Percentiles rank a stretch among this genome's conserved stretches.
These are phyloP conservation scores for Enoplosus armatus DNA, from an alignment of 2,797 vertebrate genomes.

Conservation along the genomic window DNA sequence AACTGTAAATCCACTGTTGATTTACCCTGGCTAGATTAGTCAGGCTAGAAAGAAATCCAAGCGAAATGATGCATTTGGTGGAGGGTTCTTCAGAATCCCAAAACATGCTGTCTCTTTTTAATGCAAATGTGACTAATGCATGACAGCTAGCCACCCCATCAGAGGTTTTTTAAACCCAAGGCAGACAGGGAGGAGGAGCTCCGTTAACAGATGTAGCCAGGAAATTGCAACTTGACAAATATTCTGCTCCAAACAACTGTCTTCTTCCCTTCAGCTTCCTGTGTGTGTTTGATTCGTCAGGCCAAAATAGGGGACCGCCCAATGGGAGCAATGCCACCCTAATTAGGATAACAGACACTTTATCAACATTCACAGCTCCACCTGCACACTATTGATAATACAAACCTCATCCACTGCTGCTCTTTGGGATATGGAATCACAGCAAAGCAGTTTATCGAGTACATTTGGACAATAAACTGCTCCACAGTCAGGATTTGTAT, in stretches of 20 bases:
- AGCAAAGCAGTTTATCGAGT: slow-evolving; percentile 28
- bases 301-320: not conserved
- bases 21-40: slow-evolving; percentile 65
- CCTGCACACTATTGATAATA: slow-evolving; percentile 22
- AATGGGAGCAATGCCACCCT: slow-evolving; percentile 11
- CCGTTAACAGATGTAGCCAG: slow-evolving; percentile 39
- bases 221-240: slow-evolving; percentile 29
- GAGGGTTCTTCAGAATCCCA: slow-evolving; percentile 23
- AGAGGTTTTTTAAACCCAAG: slow-evolving; percentile 22
- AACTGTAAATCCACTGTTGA: slow-evolving; percentile 61
- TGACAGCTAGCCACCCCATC: slow-evolving; percentile 29
- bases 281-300: slow-evolving; percentile 2
- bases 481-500: slow-evolving; percentile 32
- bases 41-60: slow-evolving; percentile 40
- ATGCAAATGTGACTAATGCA: slow-evolving; percentile 57
- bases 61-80: slow-evolving; percentile 24
- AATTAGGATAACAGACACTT: slow-evolving; percentile 22
- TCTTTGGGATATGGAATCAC: slow-evolving; percentile 12
- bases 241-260: slow-evolving; percentile 17
- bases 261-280: slow-evolving; percentile 15
- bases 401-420: not conserved
- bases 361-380: slow-evolving; percentile 17
- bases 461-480: slow-evolving; percentile 29
- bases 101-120: slow-evolving; percentile 41
- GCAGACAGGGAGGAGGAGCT: slow-evolving; percentile 24